Conservation (phyloP, 2,113 vertebrate species). For the Camelus dromedarius region DNA sequence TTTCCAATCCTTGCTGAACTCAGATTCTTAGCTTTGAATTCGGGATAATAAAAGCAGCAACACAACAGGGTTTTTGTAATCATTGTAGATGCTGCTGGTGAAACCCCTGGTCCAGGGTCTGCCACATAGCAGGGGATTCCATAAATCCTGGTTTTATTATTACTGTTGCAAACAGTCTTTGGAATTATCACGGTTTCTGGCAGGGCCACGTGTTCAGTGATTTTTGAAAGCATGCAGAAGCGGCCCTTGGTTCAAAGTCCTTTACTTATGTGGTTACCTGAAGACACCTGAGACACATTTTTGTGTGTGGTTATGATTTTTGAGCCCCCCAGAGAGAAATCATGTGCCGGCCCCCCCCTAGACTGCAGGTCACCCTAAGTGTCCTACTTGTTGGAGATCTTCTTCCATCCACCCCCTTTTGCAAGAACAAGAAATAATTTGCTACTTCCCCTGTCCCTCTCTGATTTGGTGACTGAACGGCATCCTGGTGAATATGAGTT, state of each 20-base stretch:
- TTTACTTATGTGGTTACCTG: too few species aligned
- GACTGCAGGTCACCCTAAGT: too few species aligned
- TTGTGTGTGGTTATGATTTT: not conserved
- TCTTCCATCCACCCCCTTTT: not conserved
- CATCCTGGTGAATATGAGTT: not conserved
- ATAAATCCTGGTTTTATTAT: not conserved
- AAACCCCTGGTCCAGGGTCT: not conserved
- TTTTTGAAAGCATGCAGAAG: not conserved
- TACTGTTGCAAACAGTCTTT: not conserved
- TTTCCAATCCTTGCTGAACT: not conserved
- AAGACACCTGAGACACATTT: not conserved
- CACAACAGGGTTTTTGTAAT: too few species aligned
- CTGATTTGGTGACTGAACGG: not conserved
- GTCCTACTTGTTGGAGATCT: fast-evolving
- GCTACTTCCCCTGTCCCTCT: not conserved
- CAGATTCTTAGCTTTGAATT: not conserved
- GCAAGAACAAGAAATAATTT: not conserved
- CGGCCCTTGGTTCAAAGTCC: not conserved
- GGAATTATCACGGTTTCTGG: not conserved
- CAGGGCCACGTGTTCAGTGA: not conserved
- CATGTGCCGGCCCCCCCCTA: fast-evolving
- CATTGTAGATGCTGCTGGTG: not conserved
- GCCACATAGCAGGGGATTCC: not conserved
- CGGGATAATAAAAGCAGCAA: not conserved
- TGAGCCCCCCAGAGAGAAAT: not conserved